These are phyloP conservation scores for Gymnocheta viridis DNA, from an alignment of 2,888 invertebrate species.

Conservation along the genomic window DNA sequence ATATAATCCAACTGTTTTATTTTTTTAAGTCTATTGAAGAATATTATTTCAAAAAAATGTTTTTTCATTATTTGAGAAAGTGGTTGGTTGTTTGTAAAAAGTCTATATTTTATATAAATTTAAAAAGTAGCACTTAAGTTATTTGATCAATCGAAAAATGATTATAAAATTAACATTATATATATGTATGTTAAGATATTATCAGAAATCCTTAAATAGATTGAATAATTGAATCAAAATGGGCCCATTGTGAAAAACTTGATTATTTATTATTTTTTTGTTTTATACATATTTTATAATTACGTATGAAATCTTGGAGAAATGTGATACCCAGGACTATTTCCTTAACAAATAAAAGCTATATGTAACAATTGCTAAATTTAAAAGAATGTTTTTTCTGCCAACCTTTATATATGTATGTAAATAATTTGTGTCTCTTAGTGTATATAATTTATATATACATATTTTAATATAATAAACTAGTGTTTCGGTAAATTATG, in stretches of 20 bases:
- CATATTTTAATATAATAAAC: conserved; percentile 19
- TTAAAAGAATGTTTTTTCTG: conserved; percentile 28
- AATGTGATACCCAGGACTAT: conserved; percentile 58
- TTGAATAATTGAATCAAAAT: conserved; percentile 25
- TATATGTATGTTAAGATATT: conserved; percentile 7
- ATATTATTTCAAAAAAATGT: background rate
- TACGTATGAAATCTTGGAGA: conserved; percentile 49
- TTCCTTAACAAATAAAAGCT: conserved; percentile 37
- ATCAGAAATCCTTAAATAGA: conserved; percentile 2
- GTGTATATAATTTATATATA: conserved; percentile 29
- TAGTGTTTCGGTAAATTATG: conserved; percentile 33
- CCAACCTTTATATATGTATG: conserved; percentile 29
- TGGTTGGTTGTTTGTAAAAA: conserved; percentile 24
- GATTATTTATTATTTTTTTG: conserved; percentile 1
- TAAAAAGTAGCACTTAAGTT: conserved; percentile 29
- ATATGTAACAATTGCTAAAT: conserved; percentile 22
- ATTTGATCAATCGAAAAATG: background rate
- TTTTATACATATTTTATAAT: conserved; percentile 13
- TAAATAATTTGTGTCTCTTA: conserved; percentile 47
- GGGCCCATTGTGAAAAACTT: conserved; percentile 27
- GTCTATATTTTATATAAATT: conserved; percentile 1
- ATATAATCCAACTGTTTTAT: background rate
- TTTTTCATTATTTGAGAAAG: conserved; percentile 3
- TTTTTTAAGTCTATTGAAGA: conserved; percentile 3
- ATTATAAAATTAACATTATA: background rate